Conservation (phyloP, 2,797 vertebrate genomes). For the Acanthornis magna region DNA sequence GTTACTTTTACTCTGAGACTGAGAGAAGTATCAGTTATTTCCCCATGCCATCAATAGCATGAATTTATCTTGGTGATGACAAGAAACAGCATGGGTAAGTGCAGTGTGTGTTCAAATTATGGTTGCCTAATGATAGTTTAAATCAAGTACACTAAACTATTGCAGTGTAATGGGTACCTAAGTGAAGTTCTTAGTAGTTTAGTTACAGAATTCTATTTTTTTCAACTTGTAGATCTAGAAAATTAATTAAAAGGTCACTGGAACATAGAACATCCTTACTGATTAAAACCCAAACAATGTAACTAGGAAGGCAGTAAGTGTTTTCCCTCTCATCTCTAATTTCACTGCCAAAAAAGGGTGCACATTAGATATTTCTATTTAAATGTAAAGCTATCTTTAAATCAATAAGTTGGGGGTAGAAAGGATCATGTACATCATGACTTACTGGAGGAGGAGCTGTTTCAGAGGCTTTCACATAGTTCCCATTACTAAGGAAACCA, state of each 20-base stretch:
- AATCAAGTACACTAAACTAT: not conserved
- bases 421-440: not conserved
- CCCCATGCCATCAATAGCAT: not conserved
- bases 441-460: constrained; percentile 29
- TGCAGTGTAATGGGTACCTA: not conserved
- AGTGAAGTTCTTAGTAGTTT: not conserved
- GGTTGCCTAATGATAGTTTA: not conserved
- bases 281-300: not conserved
- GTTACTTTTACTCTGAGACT: not conserved
- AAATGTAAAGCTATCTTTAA: constrained; percentile 14
- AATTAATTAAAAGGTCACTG: not conserved
- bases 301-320: not conserved
- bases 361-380: not conserved
- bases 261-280: not conserved
- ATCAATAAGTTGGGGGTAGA: not conserved
- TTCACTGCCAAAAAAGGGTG: not conserved
- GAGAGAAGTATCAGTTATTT: not conserved
- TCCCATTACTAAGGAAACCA: constrained; percentile 78
- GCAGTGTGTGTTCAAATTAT: not conserved
- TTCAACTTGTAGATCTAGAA: not conserved
- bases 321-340: not conserved
- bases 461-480: constrained; percentile 59
- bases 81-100: not conserved
- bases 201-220: not conserved
- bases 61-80: not conserved